Base-by-base conservation (phyloP, 2,888 invertebrate genomes). In the Xanthia togata region DNA sequence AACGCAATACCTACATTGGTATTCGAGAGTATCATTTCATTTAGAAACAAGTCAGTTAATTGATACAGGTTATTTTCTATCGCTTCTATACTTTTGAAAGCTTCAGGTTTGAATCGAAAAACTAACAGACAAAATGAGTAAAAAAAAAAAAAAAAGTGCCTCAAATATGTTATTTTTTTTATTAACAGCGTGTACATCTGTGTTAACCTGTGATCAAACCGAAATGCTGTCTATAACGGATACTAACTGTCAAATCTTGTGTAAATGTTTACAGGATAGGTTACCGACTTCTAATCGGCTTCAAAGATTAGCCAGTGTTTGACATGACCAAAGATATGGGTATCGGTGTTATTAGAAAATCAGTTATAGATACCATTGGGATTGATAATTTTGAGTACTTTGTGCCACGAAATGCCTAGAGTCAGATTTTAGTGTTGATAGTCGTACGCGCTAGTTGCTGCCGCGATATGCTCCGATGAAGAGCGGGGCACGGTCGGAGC, bases 401-500 rank as follows among this genome's bases (percentile, higher is more conserved):
- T 44, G 62, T 81, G 63, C 44, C 38, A 72, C 31, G 53, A 59
- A 47, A 41, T 60, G 63, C 44, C 35, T 41, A 35, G 31, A 70
- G n/a, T 35, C 12, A 69, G n/a, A 57, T 57, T 38, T 31, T 53
- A 35, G 47, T 70, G 73, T 71, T 82, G 75, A n/a, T 77, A 71
- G 44, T 73, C 55, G 67, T 62, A 31, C 50, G 71, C 53, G 50
- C 55, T 79, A 88, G 68, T 84, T 76, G 62, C 83, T 79, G 76
- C 91, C 93, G 79, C 91, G 91, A 89, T 91, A 94, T 80, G 88
- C 81, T 78, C 96, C 96, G 73, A 93, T 78, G 92, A 96, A 96
- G 78, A 93, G 88, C 55, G 92, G 84, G 74, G 90, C 82, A 78
- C 83, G 85, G 23, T 90, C 89, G 59, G 88, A 81, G 88, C 88